Percentiles rank a stretch among this genome's conserved stretches.
phyloP scores from a whole-genome alignment of 1,140 invertebrate genomes.

The Drosophila cardini region DNA sequence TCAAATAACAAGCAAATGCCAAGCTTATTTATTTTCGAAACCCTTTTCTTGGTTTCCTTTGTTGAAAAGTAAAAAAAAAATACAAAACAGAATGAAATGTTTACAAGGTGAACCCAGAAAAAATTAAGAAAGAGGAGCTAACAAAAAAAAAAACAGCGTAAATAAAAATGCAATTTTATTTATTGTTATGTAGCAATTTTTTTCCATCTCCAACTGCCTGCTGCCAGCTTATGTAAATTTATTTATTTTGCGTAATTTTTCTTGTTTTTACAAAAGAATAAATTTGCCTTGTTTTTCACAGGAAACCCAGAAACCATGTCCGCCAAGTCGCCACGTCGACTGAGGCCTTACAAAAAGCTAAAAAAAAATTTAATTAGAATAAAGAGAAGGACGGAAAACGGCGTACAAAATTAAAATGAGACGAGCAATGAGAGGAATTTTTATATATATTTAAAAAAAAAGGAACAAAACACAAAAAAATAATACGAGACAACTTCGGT shows the following conservation, averaged over 20 bases:
- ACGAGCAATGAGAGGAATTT: constrained; percentile 25
- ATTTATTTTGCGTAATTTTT: constrained; percentile 84
- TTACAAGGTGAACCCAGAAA: constrained; percentile 43
- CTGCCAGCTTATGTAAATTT: constrained; percentile 83
- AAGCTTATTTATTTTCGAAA: constrained; percentile 46
- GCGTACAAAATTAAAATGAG: constrained; percentile 71
- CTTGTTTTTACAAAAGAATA: constrained; percentile 82
- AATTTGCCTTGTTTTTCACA: constrained; percentile 68
- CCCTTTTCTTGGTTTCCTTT: constrained; percentile 35
- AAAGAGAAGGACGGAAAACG: constrained; percentile 59
- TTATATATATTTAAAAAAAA: constrained; percentile 23
- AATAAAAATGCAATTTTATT: constrained; percentile 83
- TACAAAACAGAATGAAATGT: constrained; percentile 45
- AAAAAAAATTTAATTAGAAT: constrained; percentile 84
- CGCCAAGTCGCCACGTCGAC: constrained; percentile 26
- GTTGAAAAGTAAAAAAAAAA: constrained; percentile 4
- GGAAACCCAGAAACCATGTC: constrained; percentile 32
- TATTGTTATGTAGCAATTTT: constrained; percentile 81
- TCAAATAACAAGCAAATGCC: constrained; percentile 68
- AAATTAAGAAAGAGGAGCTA: constrained; percentile 15
- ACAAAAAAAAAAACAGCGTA: constrained; percentile 24
- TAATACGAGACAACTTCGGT: constrained; percentile 33
- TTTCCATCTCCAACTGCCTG: constrained; percentile 26
- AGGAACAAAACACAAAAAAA: constrained; percentile 21
- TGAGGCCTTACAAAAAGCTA: constrained; percentile 31